Percentiles rank a stretch among this genome's conserved stretches.
These are phyloP conservation scores for Gambusia holbrooki DNA, from an alignment of 2,113 vertebrate species.

Conservation along the genomic window DNA sequence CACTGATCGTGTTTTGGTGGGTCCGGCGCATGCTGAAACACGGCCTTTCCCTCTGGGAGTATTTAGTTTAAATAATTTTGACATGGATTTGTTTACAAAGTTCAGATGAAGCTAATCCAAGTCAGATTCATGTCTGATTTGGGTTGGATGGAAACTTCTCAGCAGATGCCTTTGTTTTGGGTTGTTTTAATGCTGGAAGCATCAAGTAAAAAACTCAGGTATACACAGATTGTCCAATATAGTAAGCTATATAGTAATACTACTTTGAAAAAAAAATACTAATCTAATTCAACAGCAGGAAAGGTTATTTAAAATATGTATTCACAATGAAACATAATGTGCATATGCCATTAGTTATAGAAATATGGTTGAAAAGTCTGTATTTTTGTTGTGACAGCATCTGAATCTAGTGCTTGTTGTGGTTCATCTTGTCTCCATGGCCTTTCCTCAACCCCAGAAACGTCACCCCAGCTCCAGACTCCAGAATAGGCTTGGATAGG, in stretches of 20 bases:
- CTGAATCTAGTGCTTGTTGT: not conserved
- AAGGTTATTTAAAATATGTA: not conserved
- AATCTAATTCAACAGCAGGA: not conserved
- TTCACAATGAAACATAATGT: not conserved
- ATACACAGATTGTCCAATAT: not conserved
- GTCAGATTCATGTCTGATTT: conserved; percentile 22
- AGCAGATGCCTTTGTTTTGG: conserved; percentile 1
- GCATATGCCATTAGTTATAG: not conserved
- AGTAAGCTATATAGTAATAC: not conserved
- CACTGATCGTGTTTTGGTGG: conserved; percentile 56
- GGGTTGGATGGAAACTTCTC: conserved; percentile 1
- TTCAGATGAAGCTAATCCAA: conserved; percentile 56
- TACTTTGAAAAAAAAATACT: not conserved
- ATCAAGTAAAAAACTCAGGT: not conserved
- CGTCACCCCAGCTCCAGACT: conserved; percentile 20
- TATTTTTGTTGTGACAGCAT: not conserved
- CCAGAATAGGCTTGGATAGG: not conserved
- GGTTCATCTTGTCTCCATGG: not conserved
- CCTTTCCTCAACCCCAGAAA: not conserved
- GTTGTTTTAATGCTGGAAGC: not conserved
- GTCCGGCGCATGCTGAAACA: conserved; percentile 48
- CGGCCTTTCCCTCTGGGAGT: conserved; percentile 55
- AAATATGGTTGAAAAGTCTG: not conserved
- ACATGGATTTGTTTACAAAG: conserved; percentile 49
- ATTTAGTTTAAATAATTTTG: conserved; percentile 56